A percentile compares a stretch with the other conserved stretches of the same genome.
These are phyloP conservation scores for Butastur rufipennis DNA, from an alignment of 2,113 vertebrate genomes.

Conservation along the genomic window DNA sequence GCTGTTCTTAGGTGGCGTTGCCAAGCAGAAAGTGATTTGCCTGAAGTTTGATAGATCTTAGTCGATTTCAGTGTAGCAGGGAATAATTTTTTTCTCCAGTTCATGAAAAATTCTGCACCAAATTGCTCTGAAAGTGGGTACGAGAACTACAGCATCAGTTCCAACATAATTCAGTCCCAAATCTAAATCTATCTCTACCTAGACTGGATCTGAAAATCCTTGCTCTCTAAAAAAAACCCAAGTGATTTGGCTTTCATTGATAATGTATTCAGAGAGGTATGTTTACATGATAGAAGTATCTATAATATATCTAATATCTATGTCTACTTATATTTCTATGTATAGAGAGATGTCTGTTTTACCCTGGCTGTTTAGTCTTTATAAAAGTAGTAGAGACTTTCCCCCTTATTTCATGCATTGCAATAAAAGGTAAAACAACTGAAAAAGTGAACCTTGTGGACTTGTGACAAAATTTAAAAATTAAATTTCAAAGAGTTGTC, in stretches of 20 bases:
- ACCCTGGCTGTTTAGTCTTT: background rate
- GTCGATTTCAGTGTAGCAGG: background rate
- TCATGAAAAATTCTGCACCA: background rate
- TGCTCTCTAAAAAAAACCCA: background rate
- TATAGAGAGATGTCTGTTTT: background rate
- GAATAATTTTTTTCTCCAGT: background rate
- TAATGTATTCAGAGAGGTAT: background rate
- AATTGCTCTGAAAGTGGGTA: background rate
- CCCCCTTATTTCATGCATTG: background rate
- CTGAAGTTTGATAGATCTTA: constrained; percentile 15
- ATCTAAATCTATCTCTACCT: background rate
- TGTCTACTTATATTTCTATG: background rate
- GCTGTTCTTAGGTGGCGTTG: background rate
- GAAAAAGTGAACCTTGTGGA: background rate
- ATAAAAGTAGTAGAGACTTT: background rate
- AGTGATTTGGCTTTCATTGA: background rate
- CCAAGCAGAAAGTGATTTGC: constrained; percentile 19
- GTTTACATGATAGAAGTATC: background rate
- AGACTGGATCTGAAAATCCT: background rate
- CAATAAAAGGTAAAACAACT: background rate
- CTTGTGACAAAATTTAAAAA: background rate
- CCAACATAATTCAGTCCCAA: background rate
- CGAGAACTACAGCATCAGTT: background rate
- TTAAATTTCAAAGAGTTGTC: background rate
- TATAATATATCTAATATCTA: background rate